Evolutionary conservation across 2,113 vertebrate genomes (phyloP).

Genomic region (Formicarius rufipectus): DNA sequence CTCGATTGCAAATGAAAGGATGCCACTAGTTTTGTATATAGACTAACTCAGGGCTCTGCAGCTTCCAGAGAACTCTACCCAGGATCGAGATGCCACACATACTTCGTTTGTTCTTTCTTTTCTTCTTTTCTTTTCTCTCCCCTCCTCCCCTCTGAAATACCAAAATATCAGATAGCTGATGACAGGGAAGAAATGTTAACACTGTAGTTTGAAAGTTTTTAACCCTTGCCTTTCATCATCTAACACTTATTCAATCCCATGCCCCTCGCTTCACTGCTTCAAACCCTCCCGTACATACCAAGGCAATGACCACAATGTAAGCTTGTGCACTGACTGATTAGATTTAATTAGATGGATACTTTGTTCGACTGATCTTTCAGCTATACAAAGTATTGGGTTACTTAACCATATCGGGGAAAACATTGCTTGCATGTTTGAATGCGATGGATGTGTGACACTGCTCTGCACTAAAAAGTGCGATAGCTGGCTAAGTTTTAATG

Average conservation of each 20-base stretch:
- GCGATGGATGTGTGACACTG: background rate
- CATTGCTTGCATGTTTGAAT: constrained; percentile 20
- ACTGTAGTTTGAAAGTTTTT: constrained; percentile 59
- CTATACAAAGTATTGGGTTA: constrained; percentile 64
- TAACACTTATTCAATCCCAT: constrained; percentile 45
- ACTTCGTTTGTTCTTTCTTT: constrained; percentile 29
- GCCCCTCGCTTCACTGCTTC: constrained; percentile 44
- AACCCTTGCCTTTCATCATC: constrained; percentile 68
- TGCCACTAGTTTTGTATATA: background rate
- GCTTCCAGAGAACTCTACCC: background rate
- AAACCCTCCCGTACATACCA: constrained; percentile 62
- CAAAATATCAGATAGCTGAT: constrained; percentile 67
- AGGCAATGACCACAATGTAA: constrained; percentile 66
- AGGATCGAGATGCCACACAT: constrained; percentile 40
- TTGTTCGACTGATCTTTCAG: constrained; percentile 66
- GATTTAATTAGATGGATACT: constrained; percentile 70
- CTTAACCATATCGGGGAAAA: constrained; percentile 62
- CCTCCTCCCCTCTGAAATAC: background rate
- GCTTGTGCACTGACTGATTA: constrained; percentile 68
- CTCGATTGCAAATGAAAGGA: background rate
- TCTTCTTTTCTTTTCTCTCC: background rate
- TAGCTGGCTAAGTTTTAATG: constrained; percentile 37
- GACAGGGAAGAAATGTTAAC: constrained; percentile 68
- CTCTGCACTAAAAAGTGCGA: background rate
- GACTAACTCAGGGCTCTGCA: background rate